Evolutionary conservation across 2,797 vertebrate species (phyloP), one percentile per base, ranked within the genome.

Genomic region (Caiman crocodilus): DNA sequence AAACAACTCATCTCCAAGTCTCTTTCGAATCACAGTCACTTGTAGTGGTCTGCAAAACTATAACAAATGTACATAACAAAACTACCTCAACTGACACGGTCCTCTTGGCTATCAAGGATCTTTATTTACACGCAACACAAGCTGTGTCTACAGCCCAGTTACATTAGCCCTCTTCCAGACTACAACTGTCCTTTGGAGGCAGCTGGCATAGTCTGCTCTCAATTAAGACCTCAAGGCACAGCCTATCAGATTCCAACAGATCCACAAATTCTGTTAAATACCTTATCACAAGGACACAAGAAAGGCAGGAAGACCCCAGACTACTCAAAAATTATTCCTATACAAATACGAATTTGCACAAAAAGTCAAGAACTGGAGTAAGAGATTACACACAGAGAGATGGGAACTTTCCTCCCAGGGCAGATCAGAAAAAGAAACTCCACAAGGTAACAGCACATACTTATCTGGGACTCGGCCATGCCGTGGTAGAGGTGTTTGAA

Each of bases 381-480:
- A 71, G 25, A 5, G 75, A 64, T 5, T 1, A 67, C 55, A 76
- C 67, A 67, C 79, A 87, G 23, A 32, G 1, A 2, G 85, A 21
- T 88, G 10, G n/a, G 4, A 86, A 84, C 89, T 89, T 92, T 91
- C 86, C 81, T 82, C 82, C 56, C 55, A 0, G 20, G 92, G 89
- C 60, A 69, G 92, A 92, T 82, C 90, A 89, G 90, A 94, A 89
- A 28, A 14, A 73, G 32, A 73, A 25, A 0, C 85, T 83, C 90
- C 82, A 3, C 0, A 88, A 90, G 77, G 35, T 61, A 55, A 74
- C 18, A 12, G 23, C 17, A 5, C 1, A 56, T 3, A 90, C 94
- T 89, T 0, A 3, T 14, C 95, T 55, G 85, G 84, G 80, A 81
- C 14, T 32, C 30, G 69, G 71, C 1, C 13, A 81, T 3, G 11